Percentiles rank a stretch among this genome's conserved stretches.
phyloP scores from a whole-genome alignment of 2,113 vertebrate species.

The Sigmodon hispidus region DNA sequence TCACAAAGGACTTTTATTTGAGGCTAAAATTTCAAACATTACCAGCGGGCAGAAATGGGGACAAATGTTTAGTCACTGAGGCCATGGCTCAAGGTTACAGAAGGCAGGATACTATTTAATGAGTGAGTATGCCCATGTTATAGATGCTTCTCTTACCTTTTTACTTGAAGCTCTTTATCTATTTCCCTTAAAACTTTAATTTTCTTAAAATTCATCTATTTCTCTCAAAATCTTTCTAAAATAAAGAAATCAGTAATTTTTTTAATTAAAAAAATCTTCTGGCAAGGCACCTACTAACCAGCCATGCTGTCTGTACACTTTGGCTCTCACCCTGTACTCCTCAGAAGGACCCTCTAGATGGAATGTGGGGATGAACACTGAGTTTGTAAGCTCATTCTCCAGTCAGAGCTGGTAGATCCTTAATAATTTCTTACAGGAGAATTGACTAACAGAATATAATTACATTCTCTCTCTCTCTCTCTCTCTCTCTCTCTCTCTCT shows the following conservation, averaged over 20 bases:
- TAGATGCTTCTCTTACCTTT: slow-evolving; percentile 31
- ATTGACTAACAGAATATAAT: slow-evolving; percentile 76
- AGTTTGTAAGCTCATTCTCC: slow-evolving; percentile 76
- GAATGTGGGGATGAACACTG: slow-evolving; percentile 75
- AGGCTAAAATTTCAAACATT: slow-evolving; percentile 71
- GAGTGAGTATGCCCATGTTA: neutral
- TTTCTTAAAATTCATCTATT: slow-evolving; percentile 79
- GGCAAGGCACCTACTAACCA: slow-evolving; percentile 69
- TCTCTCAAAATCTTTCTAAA: slow-evolving; percentile 49
- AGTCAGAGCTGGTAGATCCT: slow-evolving; percentile 79
- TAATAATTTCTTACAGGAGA: slow-evolving; percentile 74
- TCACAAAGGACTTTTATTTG: slow-evolving; percentile 56
- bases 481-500: too few species aligned
- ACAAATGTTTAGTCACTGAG: slow-evolving; percentile 35
- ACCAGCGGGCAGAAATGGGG: slow-evolving; percentile 62
- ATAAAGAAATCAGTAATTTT: too few species aligned
- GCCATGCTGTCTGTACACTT: slow-evolving; percentile 65
- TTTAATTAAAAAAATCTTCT: slow-evolving; percentile 55
- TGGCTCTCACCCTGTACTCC: slow-evolving; percentile 63
- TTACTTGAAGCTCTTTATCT: slow-evolving; percentile 70
- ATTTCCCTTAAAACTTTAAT: too few species aligned
- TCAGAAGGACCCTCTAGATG: slow-evolving; percentile 75
- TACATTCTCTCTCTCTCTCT: too few species aligned
- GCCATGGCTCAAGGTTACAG: neutral
- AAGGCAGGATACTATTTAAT: neutral